A percentile compares a stretch with the other conserved stretches of the same genome.
phyloP scores from a whole-genome alignment of 1,140 invertebrate species.

The Arion vulgaris region DNA sequence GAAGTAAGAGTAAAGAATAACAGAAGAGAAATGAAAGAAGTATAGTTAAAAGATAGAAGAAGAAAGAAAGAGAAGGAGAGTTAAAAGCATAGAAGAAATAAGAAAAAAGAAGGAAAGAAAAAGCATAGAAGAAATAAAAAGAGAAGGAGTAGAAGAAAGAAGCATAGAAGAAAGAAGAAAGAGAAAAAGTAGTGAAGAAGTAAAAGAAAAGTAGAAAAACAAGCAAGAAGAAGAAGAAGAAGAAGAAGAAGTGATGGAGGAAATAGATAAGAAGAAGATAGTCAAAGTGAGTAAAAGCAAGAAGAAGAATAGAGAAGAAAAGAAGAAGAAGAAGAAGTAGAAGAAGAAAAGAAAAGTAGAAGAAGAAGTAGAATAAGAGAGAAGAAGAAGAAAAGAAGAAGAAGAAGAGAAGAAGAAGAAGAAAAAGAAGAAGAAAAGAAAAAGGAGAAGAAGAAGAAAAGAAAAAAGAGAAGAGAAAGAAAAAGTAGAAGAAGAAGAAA shows the following conservation, averaged over 20 bases:
- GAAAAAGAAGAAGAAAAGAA: background rate
- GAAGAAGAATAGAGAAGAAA: background rate
- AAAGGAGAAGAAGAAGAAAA: background rate
- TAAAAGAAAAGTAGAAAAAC: background rate
- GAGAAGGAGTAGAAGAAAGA: background rate
- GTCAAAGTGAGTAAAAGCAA: too few relatives aligned
- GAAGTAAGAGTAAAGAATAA: background rate
- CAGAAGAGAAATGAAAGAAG: background rate
- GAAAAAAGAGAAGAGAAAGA: background rate
- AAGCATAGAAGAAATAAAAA: background rate
- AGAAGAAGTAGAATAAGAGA: background rate
- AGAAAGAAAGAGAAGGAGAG: background rate
- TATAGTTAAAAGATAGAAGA: background rate
- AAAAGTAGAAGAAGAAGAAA: background rate
- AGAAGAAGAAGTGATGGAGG: background rate
- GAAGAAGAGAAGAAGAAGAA: background rate
- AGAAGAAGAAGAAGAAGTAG: background rate
- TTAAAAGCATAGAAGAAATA: background rate
- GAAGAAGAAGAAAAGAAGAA: background rate
- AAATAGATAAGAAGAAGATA: background rate
- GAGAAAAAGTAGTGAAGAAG: background rate
- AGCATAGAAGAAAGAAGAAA: background rate
- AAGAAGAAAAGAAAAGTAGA: background rate
- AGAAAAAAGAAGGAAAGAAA: background rate
- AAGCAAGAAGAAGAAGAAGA: background rate